These are phyloP conservation scores for Hoplostethus atlanticus DNA, from an alignment of 2,797 vertebrate species.

Conservation along the genomic window DNA sequence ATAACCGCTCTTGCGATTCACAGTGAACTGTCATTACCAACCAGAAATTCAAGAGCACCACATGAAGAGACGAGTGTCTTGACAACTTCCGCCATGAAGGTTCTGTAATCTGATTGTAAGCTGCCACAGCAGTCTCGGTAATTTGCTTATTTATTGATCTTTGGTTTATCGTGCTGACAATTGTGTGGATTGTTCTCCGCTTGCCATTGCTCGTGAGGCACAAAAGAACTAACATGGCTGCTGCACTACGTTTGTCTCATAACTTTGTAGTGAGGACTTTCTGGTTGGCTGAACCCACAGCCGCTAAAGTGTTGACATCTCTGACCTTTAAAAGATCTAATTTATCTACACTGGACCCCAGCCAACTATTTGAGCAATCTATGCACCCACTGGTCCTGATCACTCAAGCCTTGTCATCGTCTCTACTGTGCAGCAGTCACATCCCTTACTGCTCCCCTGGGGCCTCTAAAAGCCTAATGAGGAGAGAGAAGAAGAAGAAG, in stretches of 20 bases:
- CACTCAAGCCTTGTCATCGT: conserved; percentile 42
- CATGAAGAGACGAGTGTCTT: not conserved
- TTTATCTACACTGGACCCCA: conserved; percentile 31
- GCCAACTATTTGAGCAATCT: conserved; percentile 38
- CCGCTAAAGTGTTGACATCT: conserved; percentile 34
- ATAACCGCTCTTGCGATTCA: conserved; percentile 1
- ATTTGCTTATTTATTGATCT: not conserved
- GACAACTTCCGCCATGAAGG: not conserved
- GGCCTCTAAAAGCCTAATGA: conserved; percentile 47
- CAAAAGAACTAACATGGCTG: conserved; percentile 3
- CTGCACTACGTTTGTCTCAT: not conserved
- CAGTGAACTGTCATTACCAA: conserved; percentile 2
- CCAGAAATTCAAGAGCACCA: not conserved
- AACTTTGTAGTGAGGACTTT: conserved; percentile 4
- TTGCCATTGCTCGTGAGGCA: not conserved
- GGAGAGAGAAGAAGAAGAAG: conserved; percentile 20
- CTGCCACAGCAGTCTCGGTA: not conserved
- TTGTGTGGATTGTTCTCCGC: conserved; percentile 1
- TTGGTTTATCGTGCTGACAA: not conserved
- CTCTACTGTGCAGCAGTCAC: conserved; percentile 36
- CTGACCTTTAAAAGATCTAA: conserved; percentile 48
- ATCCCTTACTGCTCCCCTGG: conserved; percentile 48
- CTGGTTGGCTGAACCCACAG: conserved; percentile 12
- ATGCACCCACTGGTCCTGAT: conserved; percentile 44
- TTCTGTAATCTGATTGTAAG: conserved; percentile 1